Evolutionary conservation across 37 sponge, comb jelly and placozoan species (phyloP), one percentile per base, ranked within the genome.

Genomic region (Aphrocallistes beatrix): DNA sequence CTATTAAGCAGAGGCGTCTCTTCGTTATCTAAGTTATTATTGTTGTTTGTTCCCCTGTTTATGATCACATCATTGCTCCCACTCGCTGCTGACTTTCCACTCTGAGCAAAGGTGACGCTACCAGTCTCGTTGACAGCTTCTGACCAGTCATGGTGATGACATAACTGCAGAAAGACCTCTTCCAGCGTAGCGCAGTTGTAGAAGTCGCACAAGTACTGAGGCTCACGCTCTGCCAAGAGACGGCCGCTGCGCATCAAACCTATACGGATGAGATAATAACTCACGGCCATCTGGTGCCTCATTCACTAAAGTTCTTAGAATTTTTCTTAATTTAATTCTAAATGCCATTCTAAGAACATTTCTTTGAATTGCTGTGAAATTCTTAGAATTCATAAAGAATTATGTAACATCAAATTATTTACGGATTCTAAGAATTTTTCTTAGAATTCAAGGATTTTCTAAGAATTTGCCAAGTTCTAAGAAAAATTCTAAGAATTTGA

Each of bases 171-270:
- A 81, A 94, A 94, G 38, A 94, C 94, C 21, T 94, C 92, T 50
- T 94, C 94, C 85, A 94, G 85, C 1, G 89, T 91, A 90, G 89
- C 42, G 32, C 85, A 39, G 25, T 81, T 8, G 81, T 88, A 84
- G 36, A 37, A 36, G 36, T 87, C 51, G 37, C 92, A 87, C 23
- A 94, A 85, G 36, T 88, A 69, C 36, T 88, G 37, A 0, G 94
- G 94, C 51, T 49, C 37, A 25, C 83, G 60, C 42, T 94, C 88
- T 28, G 94, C 92, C 36, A 94, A 42, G 32, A 94, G 85, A 23
- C 37, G 42, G n/a, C 94, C 94, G 85, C 87, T 89, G 51, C 94
- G 82, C 94, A 94, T 94, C 81, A 94, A 81, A 8, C 92, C 94
- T 83, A 1, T 36, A 82, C 1, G 13, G 28, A 69, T 36, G 37